Base-by-base conservation (phyloP, 2,888 invertebrate genomes). In the Eurytoma adleriae region DNA sequence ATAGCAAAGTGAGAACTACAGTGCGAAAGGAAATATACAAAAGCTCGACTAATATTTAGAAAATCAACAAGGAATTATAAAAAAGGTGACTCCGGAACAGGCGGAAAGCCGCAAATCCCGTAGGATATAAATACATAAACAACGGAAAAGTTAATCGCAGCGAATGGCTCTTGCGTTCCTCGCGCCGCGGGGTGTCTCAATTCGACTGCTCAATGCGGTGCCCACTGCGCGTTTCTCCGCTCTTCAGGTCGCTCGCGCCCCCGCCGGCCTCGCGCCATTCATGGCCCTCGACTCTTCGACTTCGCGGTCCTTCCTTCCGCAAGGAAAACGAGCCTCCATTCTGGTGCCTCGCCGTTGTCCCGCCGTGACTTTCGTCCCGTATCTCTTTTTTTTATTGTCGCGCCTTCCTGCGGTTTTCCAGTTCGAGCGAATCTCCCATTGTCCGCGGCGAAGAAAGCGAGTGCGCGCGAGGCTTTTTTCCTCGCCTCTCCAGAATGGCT, bases 231-330 rank as follows among this genome's bases (percentile, higher is more conserved):
- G 40, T 40, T 40, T 40, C 40, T 40, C 40, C 10, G 10, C 40
- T 40, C 40, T 40, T 40, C 62, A 64, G 27, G 18, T 18, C 40
- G 71, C 70, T 70, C 57, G 50, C 71, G 66, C 50, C 57, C 57
- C 16, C 24, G 57, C 30, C 77, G 52, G 54, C 16, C 64, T 7
- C 64, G 64, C 18, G 12, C 0, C 40, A 69, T 12, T 10, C 54
- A 54, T 24, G 50, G 16, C 30, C 27, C 27, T 69, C 54, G 24
- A 54, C 68, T 27, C 27, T 24, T 24, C 59, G 76, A n/a, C n/a
- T 64, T 70, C 77, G 54, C 54, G 68, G 30, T 10, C 68, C 61
- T 68, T 78, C 72, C 78, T 78, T 72, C 72, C 78, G 72, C 54
- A 77, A 24, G 48, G 69, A 64, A 77, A 70, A 24, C 70, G 69